phyloP scores from a whole-genome alignment of 2,888 invertebrate species.

The Hydrotaea cyrtoneurina region DNA sequence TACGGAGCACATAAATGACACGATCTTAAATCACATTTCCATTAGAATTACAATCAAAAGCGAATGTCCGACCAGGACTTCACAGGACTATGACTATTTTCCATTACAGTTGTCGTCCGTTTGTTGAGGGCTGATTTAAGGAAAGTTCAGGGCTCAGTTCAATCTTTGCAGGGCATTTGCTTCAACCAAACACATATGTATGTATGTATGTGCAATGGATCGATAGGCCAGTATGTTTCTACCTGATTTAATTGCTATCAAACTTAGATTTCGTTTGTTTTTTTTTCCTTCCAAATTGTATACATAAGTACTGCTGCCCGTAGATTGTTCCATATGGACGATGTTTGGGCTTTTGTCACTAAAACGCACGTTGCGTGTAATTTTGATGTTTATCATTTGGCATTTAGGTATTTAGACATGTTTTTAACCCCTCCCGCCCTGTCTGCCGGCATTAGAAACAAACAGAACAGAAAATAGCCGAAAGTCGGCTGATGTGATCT shows the following conservation, averaged over 20 bases:
- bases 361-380: slow-evolving; percentile 79
- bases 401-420: slow-evolving; percentile 70
- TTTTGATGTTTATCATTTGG: slow-evolving; percentile 77
- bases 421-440: background rate
- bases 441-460: slow-evolving; percentile 13
- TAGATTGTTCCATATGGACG: background rate
- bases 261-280: background rate
- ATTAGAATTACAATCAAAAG: too few species aligned
- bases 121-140: too few species aligned
- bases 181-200: too few species aligned
- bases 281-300: too few species aligned
- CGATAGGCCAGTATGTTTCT: background rate
- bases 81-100: too few species aligned
- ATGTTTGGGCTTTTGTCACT: slow-evolving; percentile 42
- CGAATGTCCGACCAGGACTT: too few species aligned
- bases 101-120: too few species aligned
- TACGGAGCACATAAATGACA: too few species aligned
- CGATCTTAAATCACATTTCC: too few species aligned
- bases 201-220: too few species aligned
- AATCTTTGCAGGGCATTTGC: too few species aligned
- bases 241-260: background rate
- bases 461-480: slow-evolving; percentile 8
- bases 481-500: slow-evolving; percentile 1
- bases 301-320: background rate
- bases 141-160: too few species aligned